phyloP scores from a whole-genome alignment of 2,888 invertebrate species.

The Drosophila quinaria region DNA sequence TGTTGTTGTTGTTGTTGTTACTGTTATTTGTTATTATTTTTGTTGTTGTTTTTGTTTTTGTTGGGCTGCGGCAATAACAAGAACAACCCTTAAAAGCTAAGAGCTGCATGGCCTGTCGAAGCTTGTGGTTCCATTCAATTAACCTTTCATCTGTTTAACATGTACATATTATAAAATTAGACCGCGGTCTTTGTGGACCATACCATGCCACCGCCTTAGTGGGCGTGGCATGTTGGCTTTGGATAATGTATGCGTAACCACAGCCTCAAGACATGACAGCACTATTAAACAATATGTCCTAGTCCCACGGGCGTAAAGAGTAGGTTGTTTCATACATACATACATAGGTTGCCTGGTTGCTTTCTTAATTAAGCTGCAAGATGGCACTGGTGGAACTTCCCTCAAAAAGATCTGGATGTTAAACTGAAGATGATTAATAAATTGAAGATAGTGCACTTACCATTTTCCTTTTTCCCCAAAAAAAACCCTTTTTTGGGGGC shows the following conservation, averaged over 20 bases:
- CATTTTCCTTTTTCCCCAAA: no score
- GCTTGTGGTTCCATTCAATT: slow-evolving; percentile 79
- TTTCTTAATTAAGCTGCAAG: slow-evolving; percentile 58
- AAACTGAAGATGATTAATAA: no score
- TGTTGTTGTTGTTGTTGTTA: slow-evolving; percentile 15
- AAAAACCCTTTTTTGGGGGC: no score
- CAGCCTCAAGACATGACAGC: slow-evolving; percentile 79
- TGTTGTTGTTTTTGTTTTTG: slow-evolving; percentile 31
- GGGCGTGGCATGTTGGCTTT: slow-evolving; percentile 39
- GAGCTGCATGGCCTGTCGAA: slow-evolving; percentile 71
- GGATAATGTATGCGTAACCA: slow-evolving; percentile 77
- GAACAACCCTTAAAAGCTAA: slow-evolving; percentile 74
- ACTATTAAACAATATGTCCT: slow-evolving; percentile 76
- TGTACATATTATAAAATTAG: slow-evolving; percentile 81
- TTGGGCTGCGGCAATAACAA: slow-evolving; percentile 36
- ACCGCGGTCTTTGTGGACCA: slow-evolving; percentile 75
- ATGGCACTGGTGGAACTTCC: slow-evolving; percentile 8
- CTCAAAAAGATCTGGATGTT: no score
- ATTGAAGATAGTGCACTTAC: no score
- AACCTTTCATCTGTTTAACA: slow-evolving; percentile 81
- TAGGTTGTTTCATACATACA: slow-evolving; percentile 18
- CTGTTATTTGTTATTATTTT: slow-evolving; percentile 33
- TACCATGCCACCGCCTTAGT: slow-evolving; percentile 40
- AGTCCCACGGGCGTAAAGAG: slow-evolving; percentile 20
- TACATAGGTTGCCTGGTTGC: slow-evolving; percentile 33